Percentiles rank a stretch among this genome's conserved stretches.
Conservation (phyloP, 2,888 invertebrate genomes). For the Troides helena region DNA sequence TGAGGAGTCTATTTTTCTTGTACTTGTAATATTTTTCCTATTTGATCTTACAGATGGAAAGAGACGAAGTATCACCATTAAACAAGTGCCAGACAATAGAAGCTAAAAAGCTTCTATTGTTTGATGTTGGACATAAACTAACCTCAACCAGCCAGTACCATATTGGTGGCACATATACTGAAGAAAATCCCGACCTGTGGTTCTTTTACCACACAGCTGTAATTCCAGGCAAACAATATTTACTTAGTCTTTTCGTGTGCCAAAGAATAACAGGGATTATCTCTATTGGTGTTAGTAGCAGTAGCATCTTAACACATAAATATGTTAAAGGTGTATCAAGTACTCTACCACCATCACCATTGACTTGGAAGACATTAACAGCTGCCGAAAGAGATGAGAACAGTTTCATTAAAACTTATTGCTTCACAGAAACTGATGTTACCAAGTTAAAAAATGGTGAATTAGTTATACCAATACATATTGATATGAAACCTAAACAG, state of each 20-base stretch:
- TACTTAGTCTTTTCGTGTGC: constrained; percentile 63
- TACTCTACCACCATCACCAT: constrained; percentile 28
- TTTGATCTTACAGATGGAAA: constrained; percentile 42
- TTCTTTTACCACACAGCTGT: constrained; percentile 56
- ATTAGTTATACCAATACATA: constrained; percentile 55
- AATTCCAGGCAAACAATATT: constrained; percentile 49
- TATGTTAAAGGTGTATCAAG: constrained; percentile 25
- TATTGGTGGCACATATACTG: constrained; percentile 62
- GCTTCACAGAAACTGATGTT: constrained; percentile 44
- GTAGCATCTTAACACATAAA: constrained; percentile 36
- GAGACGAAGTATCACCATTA: constrained; percentile 45
- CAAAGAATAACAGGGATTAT: constrained; percentile 51
- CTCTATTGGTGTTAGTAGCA: constrained; percentile 49
- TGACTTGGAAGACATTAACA: constrained; percentile 46
- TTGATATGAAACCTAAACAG: constrained; percentile 46
- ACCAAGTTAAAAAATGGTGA: constrained; percentile 36
- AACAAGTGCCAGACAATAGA: constrained; percentile 49
- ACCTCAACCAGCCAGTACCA: constrained; percentile 46
- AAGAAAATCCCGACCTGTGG: constrained; percentile 56
- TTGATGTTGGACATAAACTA: constrained; percentile 49
- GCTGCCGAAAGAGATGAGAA: constrained; percentile 47
- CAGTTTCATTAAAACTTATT: constrained; percentile 55
- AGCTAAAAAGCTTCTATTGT: constrained; percentile 52
- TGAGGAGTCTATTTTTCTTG: neutral
- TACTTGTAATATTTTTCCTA: neutral